Percentiles rank a stretch among this genome's conserved stretches.
phyloP scores from a whole-genome alignment of 2,888 invertebrate species.

The Parochlus steinenii region DNA sequence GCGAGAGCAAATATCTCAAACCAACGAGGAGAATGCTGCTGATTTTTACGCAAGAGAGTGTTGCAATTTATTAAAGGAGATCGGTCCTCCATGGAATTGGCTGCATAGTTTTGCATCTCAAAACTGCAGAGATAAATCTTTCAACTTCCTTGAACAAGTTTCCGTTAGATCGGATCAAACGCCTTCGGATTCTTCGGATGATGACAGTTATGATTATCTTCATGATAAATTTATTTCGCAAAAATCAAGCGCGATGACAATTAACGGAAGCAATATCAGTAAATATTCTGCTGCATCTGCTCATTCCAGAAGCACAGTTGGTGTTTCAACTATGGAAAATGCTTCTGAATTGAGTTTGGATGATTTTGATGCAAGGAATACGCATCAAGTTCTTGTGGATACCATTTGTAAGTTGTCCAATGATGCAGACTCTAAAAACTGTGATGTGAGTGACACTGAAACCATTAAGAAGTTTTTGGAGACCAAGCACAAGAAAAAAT shows the following conservation, averaged over 20 bases:
- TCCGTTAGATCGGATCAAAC: slow-evolving; percentile 15
- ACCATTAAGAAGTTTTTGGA: slow-evolving; percentile 14
- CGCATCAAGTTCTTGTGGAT: slow-evolving; percentile 10
- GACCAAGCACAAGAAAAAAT: slow-evolving; percentile 12
- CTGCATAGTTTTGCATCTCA: slow-evolving; percentile 18
- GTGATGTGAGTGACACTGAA: slow-evolving; percentile 11
- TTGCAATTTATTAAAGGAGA: slow-evolving; percentile 15
- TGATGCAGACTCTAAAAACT: slow-evolving; percentile 7
- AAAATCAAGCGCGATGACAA: neutral
- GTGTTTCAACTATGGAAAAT: no score
- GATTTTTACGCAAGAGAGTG: slow-evolving; percentile 14
- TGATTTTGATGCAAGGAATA: neutral
- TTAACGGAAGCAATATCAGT: slow-evolving; percentile 1
- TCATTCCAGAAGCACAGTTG: neutral
- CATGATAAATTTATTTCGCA: slow-evolving; percentile 12
- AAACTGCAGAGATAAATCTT: slow-evolving; percentile 15
- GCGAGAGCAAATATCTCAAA: slow-evolving; percentile 12
- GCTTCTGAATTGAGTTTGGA: neutral
- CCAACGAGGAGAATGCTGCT: slow-evolving; percentile 7
- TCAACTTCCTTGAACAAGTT: slow-evolving; percentile 18
- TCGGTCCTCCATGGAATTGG: slow-evolving; percentile 20
- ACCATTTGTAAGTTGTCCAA: slow-evolving; percentile 6
- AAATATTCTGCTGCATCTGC: neutral
- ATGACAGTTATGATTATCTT: slow-evolving; percentile 15
- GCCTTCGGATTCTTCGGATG: slow-evolving; percentile 13